Conservation (phyloP, 1,140 invertebrate genomes). For the Danaus plexippus region DNA sequence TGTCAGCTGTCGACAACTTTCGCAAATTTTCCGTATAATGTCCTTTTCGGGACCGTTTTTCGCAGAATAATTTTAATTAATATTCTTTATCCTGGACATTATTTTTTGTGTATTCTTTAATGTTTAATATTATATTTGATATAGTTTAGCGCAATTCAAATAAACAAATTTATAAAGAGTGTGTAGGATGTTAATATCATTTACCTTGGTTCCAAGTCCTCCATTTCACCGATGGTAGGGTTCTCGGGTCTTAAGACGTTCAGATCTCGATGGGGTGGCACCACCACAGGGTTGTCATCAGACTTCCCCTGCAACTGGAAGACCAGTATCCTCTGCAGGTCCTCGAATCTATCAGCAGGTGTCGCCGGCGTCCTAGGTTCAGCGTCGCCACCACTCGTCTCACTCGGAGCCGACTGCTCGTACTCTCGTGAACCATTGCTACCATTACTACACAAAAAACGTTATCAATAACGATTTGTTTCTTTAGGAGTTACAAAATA, state of each 20-base stretch:
- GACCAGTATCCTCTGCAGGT: conserved; percentile 51
- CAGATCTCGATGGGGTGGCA: conserved; percentile 71
- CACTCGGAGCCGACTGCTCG: conserved; percentile 56
- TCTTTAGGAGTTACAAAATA: no score
- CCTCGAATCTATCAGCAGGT: conserved; percentile 57
- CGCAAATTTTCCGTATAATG: conserved; percentile 63
- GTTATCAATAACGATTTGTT: no score
- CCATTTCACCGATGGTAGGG: conserved; percentile 77
- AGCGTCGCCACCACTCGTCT: conserved; percentile 42
- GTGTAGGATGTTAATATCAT: not conserved
- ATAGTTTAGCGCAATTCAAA: no score
- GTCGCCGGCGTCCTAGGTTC: conserved; percentile 47
- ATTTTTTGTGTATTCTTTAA: conserved; percentile 12
- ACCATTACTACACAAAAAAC: conserved; percentile 38
- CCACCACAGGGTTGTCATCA: conserved; percentile 69
- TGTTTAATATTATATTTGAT: not conserved
- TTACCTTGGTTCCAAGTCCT: conserved; percentile 74
- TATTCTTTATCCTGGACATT: conserved; percentile 43
- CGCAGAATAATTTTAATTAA: conserved; percentile 64
- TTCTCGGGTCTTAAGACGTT: conserved; percentile 70
- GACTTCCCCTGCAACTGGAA: conserved; percentile 48
- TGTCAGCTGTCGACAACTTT: conserved; percentile 67
- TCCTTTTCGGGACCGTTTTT: conserved; percentile 58
- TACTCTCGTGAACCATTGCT: conserved; percentile 57
- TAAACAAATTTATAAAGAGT: no score